A percentile compares a stretch with the other conserved stretches of the same genome.
Conservation (phyloP, 2,113 vertebrate genomes). For the Felis chaus region DNA sequence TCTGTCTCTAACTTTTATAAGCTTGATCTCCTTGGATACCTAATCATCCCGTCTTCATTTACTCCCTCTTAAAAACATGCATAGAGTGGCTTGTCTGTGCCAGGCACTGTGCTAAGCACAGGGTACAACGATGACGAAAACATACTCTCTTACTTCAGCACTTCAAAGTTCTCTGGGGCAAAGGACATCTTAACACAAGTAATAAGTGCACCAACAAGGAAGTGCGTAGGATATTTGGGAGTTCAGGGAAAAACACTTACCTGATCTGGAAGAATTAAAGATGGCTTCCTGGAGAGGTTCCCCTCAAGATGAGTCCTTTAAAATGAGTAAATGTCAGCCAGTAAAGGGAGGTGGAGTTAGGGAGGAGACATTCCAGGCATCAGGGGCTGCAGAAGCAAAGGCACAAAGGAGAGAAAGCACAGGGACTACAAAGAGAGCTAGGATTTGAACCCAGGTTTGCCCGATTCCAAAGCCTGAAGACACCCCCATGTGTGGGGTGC, state of each 20-base stretch:
- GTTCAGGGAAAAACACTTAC: not conserved
- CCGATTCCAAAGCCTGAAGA: not conserved
- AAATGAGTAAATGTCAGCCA: not conserved
- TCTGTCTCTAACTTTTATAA: not conserved
- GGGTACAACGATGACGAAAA: not conserved
- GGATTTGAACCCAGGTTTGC: not conserved
- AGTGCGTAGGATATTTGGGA: not conserved
- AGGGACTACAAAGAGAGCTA: not conserved
- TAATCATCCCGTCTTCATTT: not conserved
- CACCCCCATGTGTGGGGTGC: accelerated
- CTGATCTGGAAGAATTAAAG: not conserved
- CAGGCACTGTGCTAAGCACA: not conserved
- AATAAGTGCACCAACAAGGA: not conserved
- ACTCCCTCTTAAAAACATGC: not conserved
- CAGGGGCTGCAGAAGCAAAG: not conserved
- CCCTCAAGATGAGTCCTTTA: not conserved
- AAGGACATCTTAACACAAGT: not conserved
- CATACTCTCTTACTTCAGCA: not conserved
- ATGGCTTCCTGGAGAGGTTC: not conserved
- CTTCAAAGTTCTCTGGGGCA: not conserved
- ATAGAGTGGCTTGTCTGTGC: not conserved
- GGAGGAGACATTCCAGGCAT: not conserved
- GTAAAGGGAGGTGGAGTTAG: not conserved
- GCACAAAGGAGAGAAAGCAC: not conserved
- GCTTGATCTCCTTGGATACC: not conserved